Evolutionary conservation across 2,113 vertebrate genomes (phyloP).

Genomic region (Synodontis membranacea): DNA sequence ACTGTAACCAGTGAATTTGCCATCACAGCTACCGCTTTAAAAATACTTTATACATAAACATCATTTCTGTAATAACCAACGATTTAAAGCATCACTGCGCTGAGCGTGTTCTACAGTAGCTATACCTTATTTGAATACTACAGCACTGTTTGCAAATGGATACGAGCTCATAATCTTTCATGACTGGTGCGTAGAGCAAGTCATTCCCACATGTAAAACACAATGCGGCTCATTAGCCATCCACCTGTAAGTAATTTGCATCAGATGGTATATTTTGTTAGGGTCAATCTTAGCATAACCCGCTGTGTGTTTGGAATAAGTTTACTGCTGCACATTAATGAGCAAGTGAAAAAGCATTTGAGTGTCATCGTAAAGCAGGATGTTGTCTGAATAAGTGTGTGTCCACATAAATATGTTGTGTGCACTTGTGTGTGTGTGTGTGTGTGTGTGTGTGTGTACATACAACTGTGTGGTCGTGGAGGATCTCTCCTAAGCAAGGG

Average conservation of each 20-base stretch:
- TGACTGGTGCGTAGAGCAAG: background rate
- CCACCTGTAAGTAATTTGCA: background rate
- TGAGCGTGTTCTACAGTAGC: background rate
- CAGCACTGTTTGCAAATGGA: background rate
- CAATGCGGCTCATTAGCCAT: background rate
- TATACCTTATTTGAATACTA: background rate
- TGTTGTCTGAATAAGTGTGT: background rate
- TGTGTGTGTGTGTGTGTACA: slow-evolving; percentile 3
- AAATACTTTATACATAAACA: background rate
- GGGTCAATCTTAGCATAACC: background rate
- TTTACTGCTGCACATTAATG: background rate
- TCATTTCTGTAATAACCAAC: background rate
- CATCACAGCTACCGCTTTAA: background rate
- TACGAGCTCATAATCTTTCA: background rate
- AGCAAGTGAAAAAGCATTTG: background rate
- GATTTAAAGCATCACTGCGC: background rate
- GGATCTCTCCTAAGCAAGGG: background rate
- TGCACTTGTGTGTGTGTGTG: background rate
- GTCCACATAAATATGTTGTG: background rate
- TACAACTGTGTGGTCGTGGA: background rate
- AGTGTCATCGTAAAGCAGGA: background rate
- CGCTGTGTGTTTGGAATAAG: background rate
- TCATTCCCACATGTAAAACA: background rate
- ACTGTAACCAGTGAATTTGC: background rate
- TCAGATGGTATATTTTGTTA: slow-evolving; percentile 4